Conservation (phyloP, 2,888 invertebrate genomes). For the Hyposoter didymator region DNA sequence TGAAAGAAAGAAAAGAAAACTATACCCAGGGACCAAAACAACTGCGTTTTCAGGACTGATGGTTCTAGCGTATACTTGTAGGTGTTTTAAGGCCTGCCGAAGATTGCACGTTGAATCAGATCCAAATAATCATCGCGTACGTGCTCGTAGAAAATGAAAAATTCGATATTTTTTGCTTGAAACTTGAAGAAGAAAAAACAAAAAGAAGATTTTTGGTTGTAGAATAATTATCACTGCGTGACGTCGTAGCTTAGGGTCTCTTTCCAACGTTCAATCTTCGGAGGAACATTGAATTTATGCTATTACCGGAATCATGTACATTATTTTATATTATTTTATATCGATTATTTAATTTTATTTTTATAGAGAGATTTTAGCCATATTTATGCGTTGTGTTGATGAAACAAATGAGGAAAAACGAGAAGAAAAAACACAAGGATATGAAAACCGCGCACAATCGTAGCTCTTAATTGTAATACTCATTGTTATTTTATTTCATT, state of each 20-base stretch:
- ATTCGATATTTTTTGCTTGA: neutral
- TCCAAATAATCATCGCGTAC: neutral
- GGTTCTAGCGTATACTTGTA: constrained; percentile 82
- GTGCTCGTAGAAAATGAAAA: neutral
- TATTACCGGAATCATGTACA: constrained; percentile 76
- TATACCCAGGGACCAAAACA: constrained; percentile 81
- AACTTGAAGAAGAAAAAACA: neutral
- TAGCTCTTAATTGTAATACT: constrained; percentile 74
- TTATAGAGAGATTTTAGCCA: constrained; percentile 75
- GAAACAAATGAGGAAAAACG: constrained; percentile 49
- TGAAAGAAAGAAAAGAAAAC: constrained; percentile 13
- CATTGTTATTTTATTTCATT: constrained; percentile 70
- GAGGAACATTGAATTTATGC: constrained; percentile 66
- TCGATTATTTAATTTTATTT: constrained; percentile 81
- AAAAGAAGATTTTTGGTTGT: constrained; percentile 11
- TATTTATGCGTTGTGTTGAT: constrained; percentile 67
- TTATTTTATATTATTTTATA: constrained; percentile 80
- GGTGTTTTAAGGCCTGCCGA: constrained; percentile 73
- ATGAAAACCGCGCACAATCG: constrained; percentile 30
- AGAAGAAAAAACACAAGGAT: neutral
- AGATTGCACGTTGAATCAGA: constrained; percentile 73
- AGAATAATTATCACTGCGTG: neutral
- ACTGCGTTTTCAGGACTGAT: constrained; percentile 79
- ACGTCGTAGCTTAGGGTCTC: neutral
- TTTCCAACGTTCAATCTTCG: constrained; percentile 69